Percentiles rank a stretch among this genome's conserved stretches.
These are phyloP conservation scores for Spilosoma lubricipeda DNA, from an alignment of 2,888 invertebrate genomes.

Conservation along the genomic window DNA sequence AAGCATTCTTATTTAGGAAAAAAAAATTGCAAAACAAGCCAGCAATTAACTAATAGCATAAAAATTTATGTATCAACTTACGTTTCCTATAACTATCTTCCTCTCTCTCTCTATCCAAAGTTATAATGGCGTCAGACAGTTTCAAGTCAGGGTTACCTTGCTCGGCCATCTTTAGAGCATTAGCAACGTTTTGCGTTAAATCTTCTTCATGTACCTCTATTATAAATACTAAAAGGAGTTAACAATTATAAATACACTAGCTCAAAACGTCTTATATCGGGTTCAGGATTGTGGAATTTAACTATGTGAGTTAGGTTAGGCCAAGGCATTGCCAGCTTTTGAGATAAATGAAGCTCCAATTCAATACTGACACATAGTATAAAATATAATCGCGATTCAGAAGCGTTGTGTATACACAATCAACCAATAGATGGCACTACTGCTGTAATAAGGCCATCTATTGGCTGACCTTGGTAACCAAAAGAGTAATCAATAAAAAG, in stretches of 20 bases:
- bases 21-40: background rate
- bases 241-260: background rate
- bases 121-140: slow-evolving; percentile 65
- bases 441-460: background rate
- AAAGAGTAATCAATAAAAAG: background rate
- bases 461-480: background rate
- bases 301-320: too few relatives aligned
- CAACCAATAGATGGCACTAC: background rate
- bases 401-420: background rate
- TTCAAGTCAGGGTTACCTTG: slow-evolving; percentile 57
- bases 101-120: slow-evolving; percentile 75
- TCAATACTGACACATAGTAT: background rate
- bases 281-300: too few relatives aligned
- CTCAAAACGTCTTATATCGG: background rate
- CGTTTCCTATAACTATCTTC: slow-evolving; percentile 72
- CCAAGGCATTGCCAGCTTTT: too few relatives aligned
- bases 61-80: slow-evolving; percentile 46
- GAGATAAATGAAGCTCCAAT: too few relatives aligned
- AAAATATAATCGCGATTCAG: background rate
- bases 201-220: slow-evolving; percentile 70
- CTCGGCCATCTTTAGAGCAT: slow-evolving; percentile 68
- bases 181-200: slow-evolving; percentile 61
- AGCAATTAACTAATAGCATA: background rate
- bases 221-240: slow-evolving; percentile 66
- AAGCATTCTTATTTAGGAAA: too few relatives aligned